phyloP scores from a whole-genome alignment of 2,888 invertebrate genomes.

The Meloe dianella region DNA sequence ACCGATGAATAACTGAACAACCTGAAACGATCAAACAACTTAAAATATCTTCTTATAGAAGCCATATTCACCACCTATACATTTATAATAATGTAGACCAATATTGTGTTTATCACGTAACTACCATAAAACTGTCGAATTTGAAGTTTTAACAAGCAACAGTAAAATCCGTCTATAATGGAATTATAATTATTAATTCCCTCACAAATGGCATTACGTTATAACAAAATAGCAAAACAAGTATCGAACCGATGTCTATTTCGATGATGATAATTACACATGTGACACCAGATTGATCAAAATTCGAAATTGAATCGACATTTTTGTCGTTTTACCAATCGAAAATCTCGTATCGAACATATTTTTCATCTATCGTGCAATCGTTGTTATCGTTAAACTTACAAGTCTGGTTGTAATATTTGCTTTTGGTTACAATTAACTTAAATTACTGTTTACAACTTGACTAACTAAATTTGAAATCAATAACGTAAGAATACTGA shows the following conservation, averaged over 20 bases:
- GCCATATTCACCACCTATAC: neutral
- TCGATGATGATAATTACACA: too few species aligned
- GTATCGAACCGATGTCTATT: too few species aligned
- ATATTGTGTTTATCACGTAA: constrained; percentile 10
- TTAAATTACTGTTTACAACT: constrained; percentile 5
- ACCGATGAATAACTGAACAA: neutral
- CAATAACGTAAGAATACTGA: neutral
- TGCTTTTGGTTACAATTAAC: constrained; percentile 3
- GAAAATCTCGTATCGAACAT: too few species aligned
- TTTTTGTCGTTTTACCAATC: too few species aligned
- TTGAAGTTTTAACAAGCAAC: neutral
- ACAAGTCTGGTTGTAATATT: neutral
- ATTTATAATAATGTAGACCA: neutral
- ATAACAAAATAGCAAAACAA: neutral
- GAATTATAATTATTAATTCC: neutral
- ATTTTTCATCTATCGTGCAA: neutral
- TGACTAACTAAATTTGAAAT: constrained; percentile 5
- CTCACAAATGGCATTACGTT: neutral
- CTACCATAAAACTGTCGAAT: constrained; percentile 5
- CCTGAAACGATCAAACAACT: neutral
- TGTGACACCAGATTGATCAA: too few species aligned
- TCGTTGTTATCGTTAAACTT: neutral
- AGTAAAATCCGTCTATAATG: neutral
- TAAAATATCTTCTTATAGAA: neutral
- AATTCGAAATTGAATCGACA: too few species aligned